phyloP scores from a whole-genome alignment of 1,140 invertebrate species.

The Drosophila pachea region DNA sequence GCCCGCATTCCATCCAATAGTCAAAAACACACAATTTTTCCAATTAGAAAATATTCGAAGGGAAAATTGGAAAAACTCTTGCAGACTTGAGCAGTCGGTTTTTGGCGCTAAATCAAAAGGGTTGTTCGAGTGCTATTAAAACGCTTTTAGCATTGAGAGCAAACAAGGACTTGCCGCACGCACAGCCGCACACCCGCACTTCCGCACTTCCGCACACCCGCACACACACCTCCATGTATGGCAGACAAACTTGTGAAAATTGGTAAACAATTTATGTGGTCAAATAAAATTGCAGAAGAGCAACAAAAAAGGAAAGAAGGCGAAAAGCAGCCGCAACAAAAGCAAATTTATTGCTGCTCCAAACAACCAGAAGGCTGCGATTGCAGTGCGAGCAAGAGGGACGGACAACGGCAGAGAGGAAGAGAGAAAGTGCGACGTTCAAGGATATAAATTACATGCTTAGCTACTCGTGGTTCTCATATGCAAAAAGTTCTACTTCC shows the following conservation, averaged over 20 bases:
- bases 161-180: slow-evolving; percentile 27
- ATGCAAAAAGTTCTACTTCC: slow-evolving; percentile 36
- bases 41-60: slow-evolving; percentile 36
- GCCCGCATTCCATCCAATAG: background rate
- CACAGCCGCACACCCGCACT: slow-evolving; percentile 21
- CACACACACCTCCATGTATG: background rate
- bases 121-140: slow-evolving; percentile 40
- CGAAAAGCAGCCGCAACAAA: slow-evolving; percentile 28
- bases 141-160: slow-evolving; percentile 42
- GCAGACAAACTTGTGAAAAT: slow-evolving; percentile 50
- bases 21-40: slow-evolving; percentile 28
- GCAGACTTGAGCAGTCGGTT: slow-evolving; percentile 3
- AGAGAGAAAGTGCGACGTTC: slow-evolving; percentile 10
- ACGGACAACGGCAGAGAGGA: background rate
- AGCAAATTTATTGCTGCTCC: slow-evolving; percentile 47
- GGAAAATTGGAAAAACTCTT: slow-evolving; percentile 5
- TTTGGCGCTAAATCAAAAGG: slow-evolving; percentile 39
- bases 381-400: slow-evolving; percentile 5
- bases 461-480: slow-evolving; percentile 55
- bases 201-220: slow-evolving; percentile 17
- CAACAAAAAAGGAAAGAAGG: slow-evolving; percentile 15
- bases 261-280: slow-evolving; percentile 59
- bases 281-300: slow-evolving; percentile 47
- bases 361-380: slow-evolving; percentile 34
- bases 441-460: slow-evolving; percentile 57